These are phyloP conservation scores for Propithecus deckenii DNA, from an alignment of 2,797 vertebrate species.

Conservation along the genomic window DNA sequence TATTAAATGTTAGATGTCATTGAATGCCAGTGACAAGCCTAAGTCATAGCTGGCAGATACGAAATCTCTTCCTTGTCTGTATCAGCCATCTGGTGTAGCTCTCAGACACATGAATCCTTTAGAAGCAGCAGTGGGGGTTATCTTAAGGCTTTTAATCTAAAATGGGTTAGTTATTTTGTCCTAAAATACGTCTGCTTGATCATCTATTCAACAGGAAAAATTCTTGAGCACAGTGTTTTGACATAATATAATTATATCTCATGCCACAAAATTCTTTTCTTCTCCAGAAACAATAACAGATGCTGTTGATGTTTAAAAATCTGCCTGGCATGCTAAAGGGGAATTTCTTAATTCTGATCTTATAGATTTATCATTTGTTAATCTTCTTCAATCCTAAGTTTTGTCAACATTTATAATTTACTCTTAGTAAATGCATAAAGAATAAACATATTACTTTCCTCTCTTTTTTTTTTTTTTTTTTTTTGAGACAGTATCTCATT, in stretches of 20 bases:
- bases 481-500: neutral
- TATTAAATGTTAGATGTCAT: constrained; percentile 26
- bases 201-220: constrained; percentile 55
- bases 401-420: constrained; percentile 29
- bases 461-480: neutral
- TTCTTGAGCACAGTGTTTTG: constrained; percentile 59
- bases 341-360: constrained; percentile 40
- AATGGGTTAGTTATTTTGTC: constrained; percentile 56
- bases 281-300: constrained; percentile 64
- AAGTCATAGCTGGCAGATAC: constrained; percentile 45
- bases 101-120: constrained; percentile 33
- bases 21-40: constrained; percentile 52
- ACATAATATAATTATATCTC: constrained; percentile 60
- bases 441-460: neutral
- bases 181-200: constrained; percentile 58
- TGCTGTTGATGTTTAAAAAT: constrained; percentile 58
- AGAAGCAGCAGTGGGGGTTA: neutral
- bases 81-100: constrained; percentile 58
- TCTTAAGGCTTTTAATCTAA: constrained; percentile 52
- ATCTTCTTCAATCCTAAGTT: constrained; percentile 29
- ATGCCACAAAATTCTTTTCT: constrained; percentile 53
- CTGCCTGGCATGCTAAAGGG: constrained; percentile 14
- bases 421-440: constrained; percentile 13
- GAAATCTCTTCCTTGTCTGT: constrained; percentile 43
- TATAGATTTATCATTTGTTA: constrained; percentile 38